Percentiles rank a stretch among this genome's conserved stretches.
Conservation (phyloP, 2,797 vertebrate species). For the Girardinus metallicus region DNA sequence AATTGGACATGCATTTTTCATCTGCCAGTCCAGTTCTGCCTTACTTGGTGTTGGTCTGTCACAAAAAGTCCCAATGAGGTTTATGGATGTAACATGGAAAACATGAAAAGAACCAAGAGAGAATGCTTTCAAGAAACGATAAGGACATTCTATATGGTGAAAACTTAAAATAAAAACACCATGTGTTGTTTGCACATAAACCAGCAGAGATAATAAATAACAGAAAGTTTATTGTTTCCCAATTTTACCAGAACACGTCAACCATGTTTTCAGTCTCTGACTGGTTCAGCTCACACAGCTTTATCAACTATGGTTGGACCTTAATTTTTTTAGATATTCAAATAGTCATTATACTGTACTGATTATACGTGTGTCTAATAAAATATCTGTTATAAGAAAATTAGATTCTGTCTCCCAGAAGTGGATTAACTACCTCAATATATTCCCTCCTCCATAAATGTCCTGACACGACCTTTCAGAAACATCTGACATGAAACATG, state of each 20-base stretch:
- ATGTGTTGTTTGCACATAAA: not conserved
- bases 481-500: not conserved
- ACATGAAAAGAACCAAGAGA: not conserved
- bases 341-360: not conserved
- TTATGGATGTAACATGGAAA: not conserved
- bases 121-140: not conserved
- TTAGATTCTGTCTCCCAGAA: constrained; percentile 23
- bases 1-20: not conserved
- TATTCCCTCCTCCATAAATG: not conserved
- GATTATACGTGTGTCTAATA: not conserved
- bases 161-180: not conserved
- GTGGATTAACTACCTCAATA: constrained; percentile 19
- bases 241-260: not conserved
- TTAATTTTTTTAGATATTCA: not conserved
- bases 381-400: constrained; percentile 32
- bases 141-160: not conserved
- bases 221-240: not conserved
- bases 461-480: not conserved
- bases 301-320: not conserved
- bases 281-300: not conserved
- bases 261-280: not conserved
- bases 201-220: not conserved
- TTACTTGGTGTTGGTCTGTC: not conserved
- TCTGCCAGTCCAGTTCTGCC: not conserved
- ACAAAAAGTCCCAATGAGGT: not conserved